Percentiles rank a stretch among this genome's conserved stretches.
Conservation (phyloP, 2,113 vertebrate genomes). For the Accipiter cooperii region DNA sequence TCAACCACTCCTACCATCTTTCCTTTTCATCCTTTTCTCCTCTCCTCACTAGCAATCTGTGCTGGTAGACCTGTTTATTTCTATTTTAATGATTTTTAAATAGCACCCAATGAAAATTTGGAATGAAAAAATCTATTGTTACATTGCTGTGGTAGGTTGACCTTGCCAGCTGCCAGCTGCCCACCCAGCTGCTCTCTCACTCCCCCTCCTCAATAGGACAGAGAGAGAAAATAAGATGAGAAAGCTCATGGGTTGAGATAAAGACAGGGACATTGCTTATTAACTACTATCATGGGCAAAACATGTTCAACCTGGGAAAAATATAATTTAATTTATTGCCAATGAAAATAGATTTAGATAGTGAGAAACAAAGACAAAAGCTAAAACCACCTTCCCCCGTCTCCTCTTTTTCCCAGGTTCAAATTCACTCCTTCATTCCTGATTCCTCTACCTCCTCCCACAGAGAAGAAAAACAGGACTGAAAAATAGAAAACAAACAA, state of each 20-base stretch:
- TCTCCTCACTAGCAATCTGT: neutral
- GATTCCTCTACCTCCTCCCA: neutral
- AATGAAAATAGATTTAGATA: neutral
- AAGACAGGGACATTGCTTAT: neutral
- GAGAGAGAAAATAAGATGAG: neutral
- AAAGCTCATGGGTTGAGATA: neutral
- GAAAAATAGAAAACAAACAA: neutral
- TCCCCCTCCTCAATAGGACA: neutral
- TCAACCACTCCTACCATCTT: neutral
- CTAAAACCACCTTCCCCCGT: fast-evolving
- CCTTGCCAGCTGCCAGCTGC: neutral
- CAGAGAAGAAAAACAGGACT: neutral
- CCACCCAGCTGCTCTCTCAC: neutral
- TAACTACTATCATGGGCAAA: neutral
- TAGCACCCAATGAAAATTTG: neutral
- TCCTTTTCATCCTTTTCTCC: neutral
- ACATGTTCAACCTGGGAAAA: neutral
- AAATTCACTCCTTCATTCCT: neutral
- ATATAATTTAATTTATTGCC: neutral
- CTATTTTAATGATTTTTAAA: neutral
- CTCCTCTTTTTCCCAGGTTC: neutral
- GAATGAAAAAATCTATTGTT: neutral
- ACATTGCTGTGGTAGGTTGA: neutral
- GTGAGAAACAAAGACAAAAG: neutral
- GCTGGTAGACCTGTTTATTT: neutral